phyloP scores from a whole-genome alignment of 2,888 invertebrate genomes.

The Cerceris ruficornis region DNA sequence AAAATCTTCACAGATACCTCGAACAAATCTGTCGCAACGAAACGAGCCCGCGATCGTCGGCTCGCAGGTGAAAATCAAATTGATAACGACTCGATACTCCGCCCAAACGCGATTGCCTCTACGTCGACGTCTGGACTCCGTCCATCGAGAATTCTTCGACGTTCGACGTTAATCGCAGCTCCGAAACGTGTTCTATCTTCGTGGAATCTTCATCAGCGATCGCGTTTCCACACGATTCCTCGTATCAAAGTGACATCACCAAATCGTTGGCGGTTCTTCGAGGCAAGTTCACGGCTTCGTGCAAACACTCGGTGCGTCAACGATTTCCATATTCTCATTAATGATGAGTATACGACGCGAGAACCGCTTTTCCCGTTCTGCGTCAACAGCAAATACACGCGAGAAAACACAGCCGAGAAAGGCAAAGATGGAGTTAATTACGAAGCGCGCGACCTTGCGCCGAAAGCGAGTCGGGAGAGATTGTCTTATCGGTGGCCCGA shows the following conservation, averaged over 20 bases:
- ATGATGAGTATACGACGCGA: neutral
- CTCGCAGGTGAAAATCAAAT: too few species aligned
- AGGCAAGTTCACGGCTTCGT: too few species aligned
- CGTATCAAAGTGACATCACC: neutral
- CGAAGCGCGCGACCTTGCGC: constrained; percentile 17
- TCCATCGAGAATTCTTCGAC: constrained; percentile 5
- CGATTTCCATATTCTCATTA: neutral
- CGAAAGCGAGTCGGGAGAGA: constrained; percentile 14
- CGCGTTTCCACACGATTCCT: neutral
- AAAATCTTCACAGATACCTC: too few species aligned
- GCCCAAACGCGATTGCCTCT: neutral
- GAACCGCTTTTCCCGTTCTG: neutral
- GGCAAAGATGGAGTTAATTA: constrained; percentile 24
- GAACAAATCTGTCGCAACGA: too few species aligned
- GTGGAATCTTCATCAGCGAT: neutral
- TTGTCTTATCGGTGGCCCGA: constrained; percentile 41
- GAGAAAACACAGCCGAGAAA: constrained; percentile 12
- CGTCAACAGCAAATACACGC: constrained; percentile 2
- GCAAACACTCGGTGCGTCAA: too few species aligned
- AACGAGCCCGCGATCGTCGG: too few species aligned
- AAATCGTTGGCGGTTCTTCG: too few species aligned
- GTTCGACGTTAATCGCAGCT: neutral
- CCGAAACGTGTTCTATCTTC: constrained; percentile 15
- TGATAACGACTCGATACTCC: too few species aligned
- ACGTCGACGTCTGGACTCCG: neutral